These are phyloP conservation scores for Rotaria macrura DNA, from an alignment of 2,888 invertebrate species.

Conservation along the genomic window DNA sequence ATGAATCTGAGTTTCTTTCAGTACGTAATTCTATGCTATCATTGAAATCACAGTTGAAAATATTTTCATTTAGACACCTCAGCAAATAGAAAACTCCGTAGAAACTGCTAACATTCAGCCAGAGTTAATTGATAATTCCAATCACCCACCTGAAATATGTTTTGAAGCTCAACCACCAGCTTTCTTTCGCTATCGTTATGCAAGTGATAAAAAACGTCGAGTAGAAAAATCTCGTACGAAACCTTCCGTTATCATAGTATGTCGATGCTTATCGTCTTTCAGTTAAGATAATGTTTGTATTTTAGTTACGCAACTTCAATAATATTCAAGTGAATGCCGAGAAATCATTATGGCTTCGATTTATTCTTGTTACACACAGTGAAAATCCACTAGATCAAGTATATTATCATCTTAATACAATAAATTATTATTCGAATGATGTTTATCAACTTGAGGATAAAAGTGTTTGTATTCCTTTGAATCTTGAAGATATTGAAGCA, in stretches of 20 bases:
- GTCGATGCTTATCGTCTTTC: no score
- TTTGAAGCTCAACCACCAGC: neutral
- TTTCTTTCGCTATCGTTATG: neutral
- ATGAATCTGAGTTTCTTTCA: neutral
- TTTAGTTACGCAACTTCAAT: neutral
- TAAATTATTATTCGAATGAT: neutral
- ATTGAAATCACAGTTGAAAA: no score
- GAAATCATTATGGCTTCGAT: neutral
- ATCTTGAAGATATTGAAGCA: neutral
- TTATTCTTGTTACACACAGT: neutral
- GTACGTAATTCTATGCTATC: no score
- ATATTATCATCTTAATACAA: neutral
- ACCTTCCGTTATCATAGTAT: neutral
- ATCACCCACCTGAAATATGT: neutral
- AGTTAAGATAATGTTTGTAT: neutral
- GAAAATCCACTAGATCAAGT: neutral
- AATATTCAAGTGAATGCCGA: neutral
- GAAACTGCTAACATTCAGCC: no score
- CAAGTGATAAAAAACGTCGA: neutral
- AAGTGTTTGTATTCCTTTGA: neutral
- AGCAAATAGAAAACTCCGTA: no score
- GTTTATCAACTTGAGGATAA: neutral
- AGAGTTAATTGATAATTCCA: neutral
- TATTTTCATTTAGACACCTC: no score
- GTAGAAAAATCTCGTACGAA: neutral